Evolutionary conservation across 2,797 vertebrate species (phyloP), one percentile per base, ranked within the genome.

Genomic region (Clarias laeviceps): DNA sequence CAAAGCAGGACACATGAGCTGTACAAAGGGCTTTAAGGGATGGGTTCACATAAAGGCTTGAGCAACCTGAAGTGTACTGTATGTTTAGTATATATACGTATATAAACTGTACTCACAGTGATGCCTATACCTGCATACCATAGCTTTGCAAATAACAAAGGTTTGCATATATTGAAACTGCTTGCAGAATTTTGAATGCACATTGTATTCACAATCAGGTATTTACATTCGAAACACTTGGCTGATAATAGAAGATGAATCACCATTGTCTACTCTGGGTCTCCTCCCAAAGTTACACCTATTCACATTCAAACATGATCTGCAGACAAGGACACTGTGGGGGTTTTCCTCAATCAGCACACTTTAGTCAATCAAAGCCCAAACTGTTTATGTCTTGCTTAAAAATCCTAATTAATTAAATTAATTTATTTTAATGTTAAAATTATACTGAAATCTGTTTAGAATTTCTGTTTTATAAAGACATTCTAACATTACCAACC

Each of bases 211-310:
- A 82, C 91, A 91, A 90, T 72, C 24, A 5, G 24, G 87, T 86
- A 92, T 95, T 94, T 93, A 78, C 92, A 92, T 92, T 86, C 62
- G 88, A 91, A 80, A 90, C 87, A 87, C 83, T 64, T 9, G 22
- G 29, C 84, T 61, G 73, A 86, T 61, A 81, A 82, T 27, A 84
- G 86, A 85, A 87, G 87, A 87, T 83, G 40, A 87, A 84, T 81
- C 68, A 87, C 80, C 27, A 83, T 89, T 90, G 92, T 89, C 84
- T 84, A 77, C 81, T 9, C 32, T 9, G n/a, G 32, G 65, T 66
- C 82, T 80, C 83, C 88, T 85, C 88, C 83, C 90, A 70, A 4
- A 27, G 69, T 0, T 5, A 79, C 1, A 5, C 32, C 65, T 27
- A 80, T 93, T 91, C 87, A 82, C 88, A 90, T 88, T 89, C 57